Evolutionary conservation across 2,113 vertebrate genomes (phyloP), one percentile per base, ranked within the genome.

Genomic region (Pandion haliaetus): DNA sequence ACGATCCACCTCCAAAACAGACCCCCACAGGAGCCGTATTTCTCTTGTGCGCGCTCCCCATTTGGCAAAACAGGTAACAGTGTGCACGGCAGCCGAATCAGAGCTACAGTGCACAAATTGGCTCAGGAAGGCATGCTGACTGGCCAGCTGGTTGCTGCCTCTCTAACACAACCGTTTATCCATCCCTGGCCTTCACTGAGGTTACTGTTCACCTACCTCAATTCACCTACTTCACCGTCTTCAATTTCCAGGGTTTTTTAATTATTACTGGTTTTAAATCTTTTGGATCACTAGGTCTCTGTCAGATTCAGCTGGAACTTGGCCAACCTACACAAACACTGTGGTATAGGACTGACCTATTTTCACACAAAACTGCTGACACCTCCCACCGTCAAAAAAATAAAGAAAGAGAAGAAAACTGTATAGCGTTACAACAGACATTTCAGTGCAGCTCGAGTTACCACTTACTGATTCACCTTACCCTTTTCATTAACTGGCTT

Each of bases 401-500:
- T 14, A 10, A 38, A 49, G 61, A 50, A 23, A 4, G 3, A 54
- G 6, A 21, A 42, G 15, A 77, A 76, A 74, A 78, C n/a, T 10
- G 12, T 8, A 55, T 4, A 73, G 34, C 34, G 21, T 74, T 72
- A 36, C 10, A 91, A 59, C 0, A 85, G 40, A 49, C 34, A 86
- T 78, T 84, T 57, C 38, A 70, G 66, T 16, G 85, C 34, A 82
- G 44, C 62, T 82, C 7, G 0, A 85, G 24, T 61, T 87, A 72
- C 40, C 83, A 63, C 52, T 69, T 85, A 88, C 44, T 87, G 61
- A 45, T 77, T 80, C 76, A 82, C 66, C 99, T 98, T 98, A 99
- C 99, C 99, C 99, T 98, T 98, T 99, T 99, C 36, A 99, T 98
- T 96, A 99, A 98, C 96, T 99, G 99, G 95, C 88, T 99, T 62